These are phyloP conservation scores for Leptopilina myrica DNA, from an alignment of 2,888 invertebrate species.

Conservation along the genomic window DNA sequence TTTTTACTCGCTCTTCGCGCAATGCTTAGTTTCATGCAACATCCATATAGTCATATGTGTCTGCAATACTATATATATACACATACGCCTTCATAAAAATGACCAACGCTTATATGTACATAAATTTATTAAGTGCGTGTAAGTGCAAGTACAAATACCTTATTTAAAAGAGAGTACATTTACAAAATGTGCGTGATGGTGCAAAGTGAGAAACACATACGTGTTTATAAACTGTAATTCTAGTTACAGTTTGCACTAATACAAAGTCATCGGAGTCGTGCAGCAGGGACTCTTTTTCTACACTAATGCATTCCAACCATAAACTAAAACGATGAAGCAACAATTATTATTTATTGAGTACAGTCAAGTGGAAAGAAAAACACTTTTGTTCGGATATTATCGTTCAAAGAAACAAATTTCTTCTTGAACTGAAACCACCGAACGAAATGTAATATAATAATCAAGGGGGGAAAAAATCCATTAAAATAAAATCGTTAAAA, in stretches of 20 bases:
- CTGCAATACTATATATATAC: neutral
- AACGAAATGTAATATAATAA: neutral
- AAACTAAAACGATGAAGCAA: conserved; percentile 13
- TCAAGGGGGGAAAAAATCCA: neutral
- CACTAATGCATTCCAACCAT: conserved; percentile 9
- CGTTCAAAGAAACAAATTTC: neutral
- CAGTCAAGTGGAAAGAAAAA: conserved; percentile 10
- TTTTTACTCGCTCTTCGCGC: conserved; percentile 18
- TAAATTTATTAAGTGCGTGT: too few relatives aligned
- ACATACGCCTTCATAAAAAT: conserved; percentile 28
- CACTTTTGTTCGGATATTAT: neutral
- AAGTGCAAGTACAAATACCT: conserved; percentile 7
- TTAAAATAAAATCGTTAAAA: too few relatives aligned
- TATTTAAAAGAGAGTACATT: neutral
- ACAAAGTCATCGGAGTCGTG: neutral
- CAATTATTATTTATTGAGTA: conserved; percentile 23
- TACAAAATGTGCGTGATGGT: neutral
- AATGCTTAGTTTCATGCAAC: conserved; percentile 16
- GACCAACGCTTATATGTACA: too few relatives aligned
- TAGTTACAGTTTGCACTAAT: neutral
- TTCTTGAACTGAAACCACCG: neutral
- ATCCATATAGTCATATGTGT: neutral
- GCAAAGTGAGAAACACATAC: neutral
- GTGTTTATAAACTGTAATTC: neutral
- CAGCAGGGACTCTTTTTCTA: neutral